Base-by-base conservation (phyloP, 1,140 invertebrate genomes). In the Zaprionus taronus region DNA sequence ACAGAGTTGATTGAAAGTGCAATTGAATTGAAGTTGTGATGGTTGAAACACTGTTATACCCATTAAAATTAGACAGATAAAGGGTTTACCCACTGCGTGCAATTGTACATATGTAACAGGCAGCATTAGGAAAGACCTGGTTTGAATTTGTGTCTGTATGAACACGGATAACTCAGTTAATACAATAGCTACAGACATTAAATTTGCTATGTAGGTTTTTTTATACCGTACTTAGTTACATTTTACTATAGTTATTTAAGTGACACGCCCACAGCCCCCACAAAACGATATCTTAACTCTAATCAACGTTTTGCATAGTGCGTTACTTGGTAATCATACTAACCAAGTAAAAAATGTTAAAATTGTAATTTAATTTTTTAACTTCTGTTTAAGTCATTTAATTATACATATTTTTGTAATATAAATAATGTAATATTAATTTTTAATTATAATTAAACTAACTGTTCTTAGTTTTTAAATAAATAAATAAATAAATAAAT, bases 21-120 rank as follows among this genome's bases (percentile, higher is more conserved):
- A 61, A 14, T 58, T 24, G 63, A 56, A 41, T 47, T 67, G 36
- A 55, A 58, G 34, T 58, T 58, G 34, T 24, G 22, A 26, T 60
- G 58, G n/a, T 47, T 61, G 24, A 47, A 47, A 1, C n/a, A 61
- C 9, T 47, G 41, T 17, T 47, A 17, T 47, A 17, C 41, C 15
- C 15, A 1, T 0, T 0, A 2, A 2, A n/a, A 17, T 0, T 0
- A 7, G 15, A 6, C 0, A 5, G 0, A 2, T n/a, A 41, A 41
- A n/a, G 38, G 15, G 38, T n/a, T 2, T 41, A 41, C 38, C 2
- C 1, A 11, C 38, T 5, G 3, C 0, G 15, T n/a, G 5, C 4
- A n/a, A 44, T 0, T n/a, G 15, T 44, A 28, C 26, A 28, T 28
- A 44, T n/a, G 5, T 44, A 17, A 3, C 2, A 3, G 4, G 12